Conservation (phyloP, 2,797 vertebrate species). For the Enteromius trimaculatus region DNA sequence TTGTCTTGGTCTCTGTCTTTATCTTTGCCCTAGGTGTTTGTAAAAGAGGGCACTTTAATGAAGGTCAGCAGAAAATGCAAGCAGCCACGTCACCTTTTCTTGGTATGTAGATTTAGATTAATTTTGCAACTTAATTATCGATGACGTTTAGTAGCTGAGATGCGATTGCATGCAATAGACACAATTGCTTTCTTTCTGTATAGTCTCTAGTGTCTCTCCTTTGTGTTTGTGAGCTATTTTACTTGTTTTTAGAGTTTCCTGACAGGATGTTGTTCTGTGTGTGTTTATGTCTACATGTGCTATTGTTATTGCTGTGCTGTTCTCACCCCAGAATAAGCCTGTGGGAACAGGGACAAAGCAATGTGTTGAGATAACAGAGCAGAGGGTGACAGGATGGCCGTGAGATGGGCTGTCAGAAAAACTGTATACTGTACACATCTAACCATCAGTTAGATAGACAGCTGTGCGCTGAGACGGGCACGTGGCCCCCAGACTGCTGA, state of each 20-base stretch:
- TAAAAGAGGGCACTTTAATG: conserved; percentile 91
- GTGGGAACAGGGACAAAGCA: conserved; percentile 34
- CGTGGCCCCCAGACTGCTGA: background rate
- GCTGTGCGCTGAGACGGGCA: background rate
- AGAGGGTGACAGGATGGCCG: conserved; percentile 23
- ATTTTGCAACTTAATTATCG: background rate
- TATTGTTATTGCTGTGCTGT: conserved; percentile 34
- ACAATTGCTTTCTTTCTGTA: conserved; percentile 55
- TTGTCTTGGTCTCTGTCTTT: conserved; percentile 47
- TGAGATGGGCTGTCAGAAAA: conserved; percentile 28
- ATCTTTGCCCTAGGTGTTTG: conserved; percentile 83
- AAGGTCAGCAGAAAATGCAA: conserved; percentile 89
- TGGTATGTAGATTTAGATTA: conserved; percentile 79
- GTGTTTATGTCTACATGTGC: conserved; percentile 47
- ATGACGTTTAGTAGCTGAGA: conserved; percentile 25
- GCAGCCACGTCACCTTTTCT: conserved; percentile 93
- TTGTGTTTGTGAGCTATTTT: conserved; percentile 62
- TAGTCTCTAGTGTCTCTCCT: conserved; percentile 58
- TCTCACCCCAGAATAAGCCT: conserved; percentile 43
- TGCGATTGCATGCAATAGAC: conserved; percentile 35
- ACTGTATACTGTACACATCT: background rate
- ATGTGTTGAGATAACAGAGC: conserved; percentile 35
- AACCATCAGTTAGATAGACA: background rate
- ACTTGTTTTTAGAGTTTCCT: conserved; percentile 80
- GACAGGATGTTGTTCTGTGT: conserved; percentile 82